Conservation (phyloP, 2,797 vertebrate genomes). For the Poeciliopsis infans region DNA sequence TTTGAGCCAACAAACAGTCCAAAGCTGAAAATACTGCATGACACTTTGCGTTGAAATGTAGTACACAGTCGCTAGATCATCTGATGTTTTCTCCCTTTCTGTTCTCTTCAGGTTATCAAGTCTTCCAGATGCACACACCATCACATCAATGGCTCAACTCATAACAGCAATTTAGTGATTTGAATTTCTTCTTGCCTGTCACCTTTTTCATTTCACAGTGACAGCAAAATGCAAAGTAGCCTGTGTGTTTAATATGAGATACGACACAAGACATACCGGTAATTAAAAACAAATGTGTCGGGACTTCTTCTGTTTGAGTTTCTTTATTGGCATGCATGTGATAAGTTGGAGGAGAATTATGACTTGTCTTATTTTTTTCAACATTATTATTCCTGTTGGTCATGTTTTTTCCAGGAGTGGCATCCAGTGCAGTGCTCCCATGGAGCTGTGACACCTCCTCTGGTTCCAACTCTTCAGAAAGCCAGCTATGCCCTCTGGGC, state of each 20-base stretch:
- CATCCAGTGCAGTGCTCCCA: constrained; percentile 6
- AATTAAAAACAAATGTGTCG: constrained; percentile 30
- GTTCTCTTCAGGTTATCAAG: constrained; percentile 48
- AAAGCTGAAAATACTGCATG: constrained; percentile 73
- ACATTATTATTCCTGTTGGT: background rate
- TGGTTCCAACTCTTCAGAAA: constrained; percentile 26
- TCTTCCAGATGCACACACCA: constrained; percentile 37
- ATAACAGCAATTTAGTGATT: constrained; percentile 39
- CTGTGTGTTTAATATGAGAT: constrained; percentile 14
- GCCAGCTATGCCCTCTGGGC: constrained; percentile 32
- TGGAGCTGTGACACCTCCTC: constrained; percentile 17
- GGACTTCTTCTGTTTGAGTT: constrained; percentile 1
- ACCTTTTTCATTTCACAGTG: constrained; percentile 11
- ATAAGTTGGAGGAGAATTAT: background rate
- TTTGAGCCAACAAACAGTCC: constrained; percentile 45
- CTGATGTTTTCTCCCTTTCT: constrained; percentile 33
- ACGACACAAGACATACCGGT: background rate
- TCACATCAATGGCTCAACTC: constrained; percentile 26
- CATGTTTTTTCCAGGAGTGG: constrained; percentile 22
- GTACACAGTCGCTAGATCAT: constrained; percentile 64
- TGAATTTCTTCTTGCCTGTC: constrained; percentile 21
- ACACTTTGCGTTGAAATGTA: constrained; percentile 75
- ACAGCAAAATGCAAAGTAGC: constrained; percentile 28
- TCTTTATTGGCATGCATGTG: constrained; percentile 27
- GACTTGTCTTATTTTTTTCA: background rate